These are phyloP conservation scores for Epinephelus awoara DNA, from an alignment of 2,797 vertebrate genomes.

Conservation along the genomic window DNA sequence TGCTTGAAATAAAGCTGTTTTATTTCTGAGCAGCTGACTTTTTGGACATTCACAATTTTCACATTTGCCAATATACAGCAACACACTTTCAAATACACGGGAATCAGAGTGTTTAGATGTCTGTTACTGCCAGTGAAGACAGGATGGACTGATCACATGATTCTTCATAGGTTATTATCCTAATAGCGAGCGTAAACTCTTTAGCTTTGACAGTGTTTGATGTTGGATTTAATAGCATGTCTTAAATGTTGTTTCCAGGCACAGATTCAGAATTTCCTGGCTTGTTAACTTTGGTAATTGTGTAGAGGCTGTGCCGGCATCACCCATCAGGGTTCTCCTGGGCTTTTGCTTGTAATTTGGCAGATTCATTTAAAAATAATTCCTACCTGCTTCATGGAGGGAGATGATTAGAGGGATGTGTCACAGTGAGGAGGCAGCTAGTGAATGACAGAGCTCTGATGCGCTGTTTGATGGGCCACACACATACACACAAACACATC, in stretches of 20 bases:
- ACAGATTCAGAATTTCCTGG: slow-evolving; percentile 45
- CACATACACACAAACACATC: neutral
- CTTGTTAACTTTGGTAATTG: slow-evolving; percentile 65
- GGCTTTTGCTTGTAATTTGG: slow-evolving; percentile 55
- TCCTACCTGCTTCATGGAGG: slow-evolving; percentile 45
- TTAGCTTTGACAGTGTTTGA: slow-evolving; percentile 21
- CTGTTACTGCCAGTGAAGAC: slow-evolving; percentile 2
- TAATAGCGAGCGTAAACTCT: slow-evolving; percentile 28
- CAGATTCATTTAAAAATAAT: slow-evolving; percentile 52
- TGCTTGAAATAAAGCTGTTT: neutral
- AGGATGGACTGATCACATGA: neutral
- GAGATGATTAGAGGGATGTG: slow-evolving; percentile 58
- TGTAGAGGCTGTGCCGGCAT: slow-evolving; percentile 18
- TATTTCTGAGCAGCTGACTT: neutral
- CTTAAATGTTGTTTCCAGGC: slow-evolving; percentile 52
- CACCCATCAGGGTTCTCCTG: slow-evolving; percentile 39
- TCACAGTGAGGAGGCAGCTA: slow-evolving; percentile 39
- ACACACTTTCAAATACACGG: slow-evolving; percentile 2
- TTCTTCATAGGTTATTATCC: slow-evolving; percentile 23
- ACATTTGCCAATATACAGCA: slow-evolving; percentile 2
- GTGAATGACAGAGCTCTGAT: slow-evolving; percentile 40
- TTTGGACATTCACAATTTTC: neutral
- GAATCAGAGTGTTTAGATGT: neutral
- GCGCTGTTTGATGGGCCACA: slow-evolving; percentile 28
- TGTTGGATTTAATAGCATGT: slow-evolving; percentile 36